Conservation (phyloP, 2,888 invertebrate genomes). For the Formica aserva region DNA sequence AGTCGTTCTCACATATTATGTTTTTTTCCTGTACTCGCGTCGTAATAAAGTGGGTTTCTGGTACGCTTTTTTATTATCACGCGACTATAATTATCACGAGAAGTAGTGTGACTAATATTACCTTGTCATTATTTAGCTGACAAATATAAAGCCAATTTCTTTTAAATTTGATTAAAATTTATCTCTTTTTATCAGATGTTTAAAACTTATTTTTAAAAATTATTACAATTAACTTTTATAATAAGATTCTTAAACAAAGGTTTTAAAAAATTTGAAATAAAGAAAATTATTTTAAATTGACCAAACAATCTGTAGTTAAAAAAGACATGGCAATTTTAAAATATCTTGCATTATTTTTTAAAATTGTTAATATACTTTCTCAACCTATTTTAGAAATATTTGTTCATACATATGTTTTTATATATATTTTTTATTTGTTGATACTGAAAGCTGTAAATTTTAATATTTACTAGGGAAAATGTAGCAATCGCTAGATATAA, state of each 20-base stretch:
- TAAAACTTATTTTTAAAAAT: background rate
- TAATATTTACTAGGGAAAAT: slow-evolving; percentile 1
- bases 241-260: background rate
- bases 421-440: background rate
- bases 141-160: background rate
- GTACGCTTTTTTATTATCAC: slow-evolving; percentile 1
- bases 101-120: background rate
- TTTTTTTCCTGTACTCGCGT: slow-evolving; percentile 7
- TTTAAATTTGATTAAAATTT: background rate
- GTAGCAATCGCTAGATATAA: background rate
- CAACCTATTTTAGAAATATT: background rate
- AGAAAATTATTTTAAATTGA: background rate
- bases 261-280: background rate
- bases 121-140: background rate
- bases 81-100: background rate
- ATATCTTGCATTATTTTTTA: background rate
- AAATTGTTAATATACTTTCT: background rate
- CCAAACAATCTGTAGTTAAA: background rate
- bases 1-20: slow-evolving; percentile 32
- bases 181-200: background rate
- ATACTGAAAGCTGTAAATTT: background rate
- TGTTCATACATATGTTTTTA: background rate
- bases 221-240: background rate
- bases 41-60: slow-evolving; percentile 33
- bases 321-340: background rate